Base-by-base conservation (phyloP, 2,797 vertebrate genomes). In the Amphiprion clarkii region DNA sequence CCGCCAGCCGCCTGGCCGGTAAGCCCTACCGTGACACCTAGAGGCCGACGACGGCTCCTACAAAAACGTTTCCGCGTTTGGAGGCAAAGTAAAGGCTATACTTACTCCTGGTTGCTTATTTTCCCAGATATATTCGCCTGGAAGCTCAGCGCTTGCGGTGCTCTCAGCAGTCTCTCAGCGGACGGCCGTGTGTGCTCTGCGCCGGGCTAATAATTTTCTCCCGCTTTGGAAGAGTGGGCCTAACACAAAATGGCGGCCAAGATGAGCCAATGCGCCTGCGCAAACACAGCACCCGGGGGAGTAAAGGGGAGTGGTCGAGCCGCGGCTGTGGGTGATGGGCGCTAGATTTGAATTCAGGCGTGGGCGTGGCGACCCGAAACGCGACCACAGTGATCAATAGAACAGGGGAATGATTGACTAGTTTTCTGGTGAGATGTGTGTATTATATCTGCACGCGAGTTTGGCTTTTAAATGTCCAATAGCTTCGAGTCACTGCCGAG, bases 1-100 rank as follows among this genome's bases (percentile, higher is more conserved):
- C 96, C 96, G 95, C 96, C 95, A 96, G 95, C 94, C 95, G 95
- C 95, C 95, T 94, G 95, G 90, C 94, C 96, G 95, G 95, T 96
- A 96, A 98, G 97, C 97, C 96, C 97, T 95, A 98, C 97, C 96
- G 97, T 98, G 97, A 99, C 97, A 98, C 97, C 97, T 98, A 98
- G 97, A 98, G 97, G 97, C 97, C 96, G 97, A 94, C 95, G 95
- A 97, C 97, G 94, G 97, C 95, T 97, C 97, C 97, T 98, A 97
- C 97, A 98, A 97, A 95, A 96, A 97, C 95, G 91, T 94, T 92
- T 94, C 95, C 93, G 90, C 86, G 87, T 92, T 87, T 61, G 60
- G 70, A 17, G 67, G 64, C 10, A 80, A 79, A 85, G 19, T 25
- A 25, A 13, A 11, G 3, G 31, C 33, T 81, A 61, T 27, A 90